These are phyloP conservation scores for Mylabris phalerata DNA, from an alignment of 1,140 invertebrate genomes.

Conservation along the genomic window DNA sequence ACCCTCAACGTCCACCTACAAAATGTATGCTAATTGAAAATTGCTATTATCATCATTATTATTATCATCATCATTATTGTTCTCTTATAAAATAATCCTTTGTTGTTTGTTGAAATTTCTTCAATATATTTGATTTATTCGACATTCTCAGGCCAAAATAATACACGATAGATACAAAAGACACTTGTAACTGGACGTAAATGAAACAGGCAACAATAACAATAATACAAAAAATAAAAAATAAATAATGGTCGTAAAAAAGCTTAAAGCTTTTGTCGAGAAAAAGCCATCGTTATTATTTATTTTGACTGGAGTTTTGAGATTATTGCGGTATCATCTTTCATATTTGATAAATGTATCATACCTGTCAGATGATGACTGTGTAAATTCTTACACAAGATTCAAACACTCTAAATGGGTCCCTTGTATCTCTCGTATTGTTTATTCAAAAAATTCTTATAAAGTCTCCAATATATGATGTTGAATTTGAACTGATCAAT, in stretches of 20 bases:
- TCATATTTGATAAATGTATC: slow-evolving; percentile 17
- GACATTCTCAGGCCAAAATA: neutral
- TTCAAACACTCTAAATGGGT: slow-evolving; percentile 1
- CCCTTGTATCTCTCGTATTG: slow-evolving; percentile 12
- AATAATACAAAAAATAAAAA: no score
- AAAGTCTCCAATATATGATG: neutral
- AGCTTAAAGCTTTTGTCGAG: neutral
- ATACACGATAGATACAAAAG: neutral
- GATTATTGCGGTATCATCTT: slow-evolving; percentile 9
- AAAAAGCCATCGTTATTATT: slow-evolving; percentile 8
- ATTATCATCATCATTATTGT: neutral
- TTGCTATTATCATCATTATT: neutral
- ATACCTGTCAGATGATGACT: slow-evolving; percentile 14
- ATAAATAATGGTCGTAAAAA: no score
- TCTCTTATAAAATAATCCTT: neutral
- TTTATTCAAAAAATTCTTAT: slow-evolving; percentile 13
- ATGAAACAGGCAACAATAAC: no score
- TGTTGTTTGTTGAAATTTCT: neutral
- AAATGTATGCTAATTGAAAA: neutral
- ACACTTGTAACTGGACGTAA: no score
- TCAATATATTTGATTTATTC: neutral
- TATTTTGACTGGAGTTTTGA: slow-evolving; percentile 11
- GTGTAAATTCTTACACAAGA: slow-evolving; percentile 1
- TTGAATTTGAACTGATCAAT: neutral
- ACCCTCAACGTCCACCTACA: neutral